Percentiles rank a stretch among this genome's conserved stretches.
These are phyloP conservation scores for Melolontha melolontha DNA, from an alignment of 2,888 invertebrate species.

Conservation along the genomic window DNA sequence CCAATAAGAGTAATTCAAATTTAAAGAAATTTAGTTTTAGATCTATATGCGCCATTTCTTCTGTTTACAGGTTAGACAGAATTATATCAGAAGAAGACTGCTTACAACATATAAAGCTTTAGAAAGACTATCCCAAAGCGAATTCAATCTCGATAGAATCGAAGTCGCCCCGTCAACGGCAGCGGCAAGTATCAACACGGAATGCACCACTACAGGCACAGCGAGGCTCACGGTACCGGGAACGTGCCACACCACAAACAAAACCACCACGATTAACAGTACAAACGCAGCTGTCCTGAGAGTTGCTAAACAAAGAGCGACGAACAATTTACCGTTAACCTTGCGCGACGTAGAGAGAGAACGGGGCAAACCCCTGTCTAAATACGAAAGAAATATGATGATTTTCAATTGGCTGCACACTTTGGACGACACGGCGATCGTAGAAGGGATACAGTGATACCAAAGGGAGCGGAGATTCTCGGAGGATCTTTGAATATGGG, in stretches of 20 bases:
- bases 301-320: slow-evolving; percentile 65
- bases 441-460: slow-evolving; percentile 64
- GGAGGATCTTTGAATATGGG: not conserved
- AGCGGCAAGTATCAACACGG: slow-evolving; percentile 57
- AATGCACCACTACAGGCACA: slow-evolving; percentile 44
- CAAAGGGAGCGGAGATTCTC: not conserved
- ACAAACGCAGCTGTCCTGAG: slow-evolving; percentile 63
- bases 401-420: slow-evolving; percentile 95
- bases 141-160: slow-evolving; percentile 82
- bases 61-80: slow-evolving; percentile 75
- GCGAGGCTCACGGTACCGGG: slow-evolving; percentile 56
- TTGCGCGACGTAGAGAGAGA: slow-evolving; percentile 85
- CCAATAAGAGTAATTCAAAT: too few species aligned
- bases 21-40: too few species aligned
- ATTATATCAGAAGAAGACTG: slow-evolving; percentile 82
- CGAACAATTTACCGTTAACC: slow-evolving; percentile 73
- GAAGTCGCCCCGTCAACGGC: slow-evolving; percentile 73
- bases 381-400: slow-evolving; percentile 94
- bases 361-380: slow-evolving; percentile 85
- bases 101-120: slow-evolving; percentile 85
- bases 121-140: slow-evolving; percentile 85
- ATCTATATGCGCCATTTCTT: not conserved
- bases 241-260: slow-evolving; percentile 56
- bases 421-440: slow-evolving; percentile 77
- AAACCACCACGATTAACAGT: slow-evolving; percentile 60